Conservation (phyloP, 2,797 vertebrate genomes). For the Centroberyx gerrardi region DNA sequence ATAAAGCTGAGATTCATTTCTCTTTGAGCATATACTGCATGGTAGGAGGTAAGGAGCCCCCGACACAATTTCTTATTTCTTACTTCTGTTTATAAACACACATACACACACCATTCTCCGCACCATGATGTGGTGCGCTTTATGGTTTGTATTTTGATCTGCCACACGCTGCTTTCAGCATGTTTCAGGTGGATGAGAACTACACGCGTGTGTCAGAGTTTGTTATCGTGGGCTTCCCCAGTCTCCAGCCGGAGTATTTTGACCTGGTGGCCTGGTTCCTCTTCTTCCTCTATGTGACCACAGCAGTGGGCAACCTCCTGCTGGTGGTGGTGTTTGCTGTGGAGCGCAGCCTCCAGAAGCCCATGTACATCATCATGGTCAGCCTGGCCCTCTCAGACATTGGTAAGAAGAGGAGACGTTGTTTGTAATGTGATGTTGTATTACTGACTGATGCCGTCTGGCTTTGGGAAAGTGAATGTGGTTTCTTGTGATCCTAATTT, state of each 20-base stretch:
- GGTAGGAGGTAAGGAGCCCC: too few species aligned
- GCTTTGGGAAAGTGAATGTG: too few species aligned
- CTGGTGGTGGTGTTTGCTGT: constrained; percentile 69
- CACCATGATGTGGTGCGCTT: too few species aligned
- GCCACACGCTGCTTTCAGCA: constrained; percentile 7
- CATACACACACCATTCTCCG: neutral
- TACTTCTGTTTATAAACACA: too few species aligned
- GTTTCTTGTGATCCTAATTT: neutral
- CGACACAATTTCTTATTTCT: too few species aligned
- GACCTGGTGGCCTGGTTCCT: constrained; percentile 55
- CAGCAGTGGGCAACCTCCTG: constrained; percentile 70
- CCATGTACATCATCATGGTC: constrained; percentile 83
- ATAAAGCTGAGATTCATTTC: too few species aligned
- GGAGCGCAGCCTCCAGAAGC: constrained; percentile 78
- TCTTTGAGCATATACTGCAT: too few species aligned
- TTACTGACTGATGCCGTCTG: neutral
- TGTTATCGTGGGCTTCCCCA: constrained; percentile 78
- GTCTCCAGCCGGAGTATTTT: constrained; percentile 59
- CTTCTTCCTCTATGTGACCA: constrained; percentile 65
- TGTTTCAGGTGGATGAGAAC: constrained; percentile 42
- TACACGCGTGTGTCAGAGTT: constrained; percentile 66
- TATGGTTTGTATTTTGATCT: neutral
- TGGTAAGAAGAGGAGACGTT: constrained; percentile 19
- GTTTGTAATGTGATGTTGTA: too few species aligned
- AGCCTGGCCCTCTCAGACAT: constrained; percentile 79